These are phyloP conservation scores for Tortrix viridana DNA, from an alignment of 2,888 invertebrate genomes.

Conservation along the genomic window DNA sequence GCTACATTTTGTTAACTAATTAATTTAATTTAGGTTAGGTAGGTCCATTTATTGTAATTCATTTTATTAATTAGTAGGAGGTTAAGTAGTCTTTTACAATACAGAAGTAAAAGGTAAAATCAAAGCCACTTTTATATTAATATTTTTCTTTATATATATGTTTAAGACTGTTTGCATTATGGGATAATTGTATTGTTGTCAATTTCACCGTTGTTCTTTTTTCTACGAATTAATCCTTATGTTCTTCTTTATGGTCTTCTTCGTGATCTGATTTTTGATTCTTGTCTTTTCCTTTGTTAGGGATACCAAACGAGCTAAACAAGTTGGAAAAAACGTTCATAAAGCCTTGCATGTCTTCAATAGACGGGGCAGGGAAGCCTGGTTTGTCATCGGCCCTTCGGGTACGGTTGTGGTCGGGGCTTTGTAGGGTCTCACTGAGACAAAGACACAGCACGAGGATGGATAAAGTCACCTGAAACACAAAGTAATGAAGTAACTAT, in stretches of 20 bases:
- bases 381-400: constrained; percentile 19
- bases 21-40: too few species aligned
- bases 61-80: too few species aligned
- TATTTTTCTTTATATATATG: too few species aligned
- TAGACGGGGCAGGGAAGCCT: not conserved
- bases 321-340: constrained; percentile 10
- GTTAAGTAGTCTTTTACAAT: too few species aligned
- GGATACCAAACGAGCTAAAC: not conserved
- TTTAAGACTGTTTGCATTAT: too few species aligned
- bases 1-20: too few species aligned
- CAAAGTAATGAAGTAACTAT: not conserved
- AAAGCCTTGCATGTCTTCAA: constrained; percentile 23
- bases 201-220: too few species aligned
- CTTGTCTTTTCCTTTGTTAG: not conserved
- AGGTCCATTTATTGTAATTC: too few species aligned
- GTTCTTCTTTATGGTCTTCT: not conserved
- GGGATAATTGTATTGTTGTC: too few species aligned
- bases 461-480: constrained; percentile 27
- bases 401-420: constrained; percentile 31
- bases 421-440: constrained; percentile 8
- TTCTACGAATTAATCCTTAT: too few species aligned
- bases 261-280: not conserved
- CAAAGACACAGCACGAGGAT: constrained; percentile 25
- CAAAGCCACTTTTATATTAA: not conserved
- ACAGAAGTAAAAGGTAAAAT: too few species aligned